These are phyloP conservation scores for Plemyria rubiginata DNA, from an alignment of 2,888 invertebrate species.

Conservation along the genomic window DNA sequence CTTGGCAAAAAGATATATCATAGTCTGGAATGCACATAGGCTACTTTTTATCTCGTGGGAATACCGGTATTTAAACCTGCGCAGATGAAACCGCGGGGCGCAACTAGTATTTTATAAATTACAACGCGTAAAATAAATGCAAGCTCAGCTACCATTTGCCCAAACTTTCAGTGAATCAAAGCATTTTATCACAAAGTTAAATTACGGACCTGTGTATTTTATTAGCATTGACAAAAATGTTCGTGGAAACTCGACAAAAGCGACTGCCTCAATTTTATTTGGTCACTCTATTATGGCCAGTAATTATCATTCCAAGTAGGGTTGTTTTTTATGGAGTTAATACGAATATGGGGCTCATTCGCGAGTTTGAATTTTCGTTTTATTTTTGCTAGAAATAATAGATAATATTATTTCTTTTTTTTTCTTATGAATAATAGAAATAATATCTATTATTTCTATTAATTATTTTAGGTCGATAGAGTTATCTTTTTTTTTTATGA, in stretches of 20 bases:
- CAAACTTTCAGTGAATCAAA: slow-evolving; percentile 35
- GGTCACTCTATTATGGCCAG: slow-evolving; percentile 9
- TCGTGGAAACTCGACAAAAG: slow-evolving; percentile 30
- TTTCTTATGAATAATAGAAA: too few species aligned
- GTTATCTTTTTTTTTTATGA: too few species aligned
- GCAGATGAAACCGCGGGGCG: too few species aligned
- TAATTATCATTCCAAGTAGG: slow-evolving; percentile 17
- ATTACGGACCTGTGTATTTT: slow-evolving; percentile 50
- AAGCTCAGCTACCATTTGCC: slow-evolving; percentile 4
- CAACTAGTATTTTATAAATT: too few species aligned
- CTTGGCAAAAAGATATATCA: too few species aligned
- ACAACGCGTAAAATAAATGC: neutral
- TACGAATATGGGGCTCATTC: neutral
- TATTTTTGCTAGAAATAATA: too few species aligned
- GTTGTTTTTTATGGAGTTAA: slow-evolving; percentile 4
- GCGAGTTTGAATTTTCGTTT: neutral
- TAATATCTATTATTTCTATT: too few species aligned
- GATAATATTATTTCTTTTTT: too few species aligned
- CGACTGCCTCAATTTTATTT: slow-evolving; percentile 17
- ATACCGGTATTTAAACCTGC: too few species aligned
- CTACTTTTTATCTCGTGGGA: too few species aligned
- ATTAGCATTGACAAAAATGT: slow-evolving; percentile 45
- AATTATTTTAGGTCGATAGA: too few species aligned
- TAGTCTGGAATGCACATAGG: too few species aligned
- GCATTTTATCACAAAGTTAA: slow-evolving; percentile 52